phyloP scores from a whole-genome alignment of 2,113 vertebrate species.

The Geococcyx californianus region DNA sequence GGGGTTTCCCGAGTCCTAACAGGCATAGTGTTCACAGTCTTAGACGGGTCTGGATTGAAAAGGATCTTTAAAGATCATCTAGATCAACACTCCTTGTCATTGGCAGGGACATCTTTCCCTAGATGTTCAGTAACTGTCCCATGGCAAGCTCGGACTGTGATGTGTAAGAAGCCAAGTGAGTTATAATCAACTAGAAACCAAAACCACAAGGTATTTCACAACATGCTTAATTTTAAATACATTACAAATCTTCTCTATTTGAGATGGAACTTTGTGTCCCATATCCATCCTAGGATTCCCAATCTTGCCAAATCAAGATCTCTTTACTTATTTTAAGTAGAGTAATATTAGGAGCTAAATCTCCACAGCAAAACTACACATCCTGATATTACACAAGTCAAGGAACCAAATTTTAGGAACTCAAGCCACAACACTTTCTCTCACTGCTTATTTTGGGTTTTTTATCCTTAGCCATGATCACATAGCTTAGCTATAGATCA shows the following conservation, averaged over 20 bases:
- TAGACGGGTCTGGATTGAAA: background rate
- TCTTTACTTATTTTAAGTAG: background rate
- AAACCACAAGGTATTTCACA: background rate
- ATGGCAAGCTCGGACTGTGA: background rate
- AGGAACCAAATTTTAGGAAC: background rate
- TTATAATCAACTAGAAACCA: background rate
- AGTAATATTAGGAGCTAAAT: background rate
- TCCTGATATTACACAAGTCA: background rate
- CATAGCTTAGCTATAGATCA: background rate
- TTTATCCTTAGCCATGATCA: background rate
- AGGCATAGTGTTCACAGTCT: background rate
- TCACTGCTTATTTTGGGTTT: background rate
- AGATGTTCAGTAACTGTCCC: background rate
- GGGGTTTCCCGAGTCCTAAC: background rate
- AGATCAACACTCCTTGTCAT: background rate
- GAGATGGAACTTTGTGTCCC: background rate
- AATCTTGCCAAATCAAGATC: background rate
- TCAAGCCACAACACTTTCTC: background rate
- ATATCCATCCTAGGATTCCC: background rate
- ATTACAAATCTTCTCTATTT: background rate
- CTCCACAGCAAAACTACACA: background rate
- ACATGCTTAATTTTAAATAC: background rate
- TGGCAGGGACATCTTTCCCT: background rate
- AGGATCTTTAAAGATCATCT: background rate
- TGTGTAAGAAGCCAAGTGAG: background rate